Conservation (phyloP, 2,797 vertebrate genomes). For the Rhinoraja longicauda region DNA sequence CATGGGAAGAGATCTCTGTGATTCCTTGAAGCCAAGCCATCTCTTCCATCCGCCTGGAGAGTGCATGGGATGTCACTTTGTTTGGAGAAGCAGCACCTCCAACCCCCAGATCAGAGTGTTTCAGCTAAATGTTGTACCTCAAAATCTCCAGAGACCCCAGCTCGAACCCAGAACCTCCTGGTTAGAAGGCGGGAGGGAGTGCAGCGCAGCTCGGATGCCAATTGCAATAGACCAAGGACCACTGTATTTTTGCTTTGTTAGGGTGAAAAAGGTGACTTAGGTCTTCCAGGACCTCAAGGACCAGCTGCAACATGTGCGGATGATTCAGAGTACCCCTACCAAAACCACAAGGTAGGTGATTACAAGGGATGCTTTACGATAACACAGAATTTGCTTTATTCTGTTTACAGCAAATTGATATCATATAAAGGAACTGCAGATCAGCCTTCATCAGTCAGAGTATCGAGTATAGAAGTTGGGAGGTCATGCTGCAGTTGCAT, state of each 20-base stretch:
- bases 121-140: background rate
- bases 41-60: background rate
- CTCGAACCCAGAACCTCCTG: background rate
- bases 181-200: too few relatives aligned
- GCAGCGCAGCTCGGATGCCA: background rate
- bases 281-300: background rate
- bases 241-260: background rate
- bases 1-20: background rate
- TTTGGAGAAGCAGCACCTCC: background rate
- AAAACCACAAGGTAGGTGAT: background rate
- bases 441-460: too few relatives aligned
- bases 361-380: background rate
- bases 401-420: background rate
- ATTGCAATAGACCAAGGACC: background rate
- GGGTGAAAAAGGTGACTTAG: conserved; percentile 19
- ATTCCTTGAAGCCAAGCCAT: background rate
- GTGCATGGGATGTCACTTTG: background rate
- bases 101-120: background rate
- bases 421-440: too few relatives aligned
- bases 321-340: background rate
- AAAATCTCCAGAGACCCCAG: background rate
- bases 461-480: too few relatives aligned
- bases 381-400: background rate
- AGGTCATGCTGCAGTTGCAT: too few relatives aligned
- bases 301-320: background rate